Conservation (phyloP, 2,797 vertebrate genomes). For the Pangasius larnaudii region DNA sequence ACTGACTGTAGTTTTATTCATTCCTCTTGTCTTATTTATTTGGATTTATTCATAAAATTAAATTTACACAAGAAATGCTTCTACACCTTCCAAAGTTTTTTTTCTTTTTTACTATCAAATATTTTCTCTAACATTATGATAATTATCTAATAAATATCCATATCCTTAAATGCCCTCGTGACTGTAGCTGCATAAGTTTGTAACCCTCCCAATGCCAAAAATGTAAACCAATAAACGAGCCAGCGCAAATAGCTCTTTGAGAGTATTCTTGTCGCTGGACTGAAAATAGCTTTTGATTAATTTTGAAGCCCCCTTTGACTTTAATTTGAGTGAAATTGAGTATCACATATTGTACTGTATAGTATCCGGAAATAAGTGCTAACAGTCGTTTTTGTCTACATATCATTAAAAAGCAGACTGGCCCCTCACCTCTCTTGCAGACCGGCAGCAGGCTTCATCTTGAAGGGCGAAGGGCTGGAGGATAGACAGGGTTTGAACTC, state of each 20-base stretch:
- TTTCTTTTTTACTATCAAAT: neutral
- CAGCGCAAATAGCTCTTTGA: neutral
- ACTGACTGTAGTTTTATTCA: neutral
- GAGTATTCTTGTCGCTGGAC: neutral
- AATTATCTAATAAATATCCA: neutral
- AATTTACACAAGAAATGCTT: neutral
- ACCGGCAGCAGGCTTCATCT: slow-evolving; percentile 92
- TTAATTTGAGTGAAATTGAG: neutral
- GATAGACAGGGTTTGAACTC: slow-evolving; percentile 81
- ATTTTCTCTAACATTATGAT: neutral
- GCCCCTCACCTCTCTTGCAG: slow-evolving; percentile 89
- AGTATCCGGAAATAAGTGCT: neutral
- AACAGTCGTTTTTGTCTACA: neutral
- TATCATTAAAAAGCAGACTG: neutral
- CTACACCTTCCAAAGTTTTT: neutral
- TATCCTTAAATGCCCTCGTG: neutral
- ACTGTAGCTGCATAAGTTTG: no score
- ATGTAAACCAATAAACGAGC: neutral
- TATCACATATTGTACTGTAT: neutral
- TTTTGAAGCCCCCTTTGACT: neutral
- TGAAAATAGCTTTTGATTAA: neutral
- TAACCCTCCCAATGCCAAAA: neutral
- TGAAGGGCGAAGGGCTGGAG: slow-evolving; percentile 89
- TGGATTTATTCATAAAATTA: neutral
- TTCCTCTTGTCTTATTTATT: neutral